Conservation (phyloP, 2,797 vertebrate genomes). For the Clamator glandarius region DNA sequence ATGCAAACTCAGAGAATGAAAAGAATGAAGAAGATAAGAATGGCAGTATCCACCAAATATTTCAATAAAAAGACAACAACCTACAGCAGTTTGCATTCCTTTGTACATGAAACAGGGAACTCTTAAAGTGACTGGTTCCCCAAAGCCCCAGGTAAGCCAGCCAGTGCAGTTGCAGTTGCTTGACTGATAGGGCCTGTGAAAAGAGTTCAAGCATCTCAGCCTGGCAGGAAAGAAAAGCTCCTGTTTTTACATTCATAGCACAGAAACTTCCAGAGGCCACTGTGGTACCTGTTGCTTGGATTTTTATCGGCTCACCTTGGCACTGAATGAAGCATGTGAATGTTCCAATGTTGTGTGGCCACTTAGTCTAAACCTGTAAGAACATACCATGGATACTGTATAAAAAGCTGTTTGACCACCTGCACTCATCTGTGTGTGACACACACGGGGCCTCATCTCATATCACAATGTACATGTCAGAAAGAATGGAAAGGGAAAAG, state of each 20-base stretch:
- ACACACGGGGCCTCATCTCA: neutral
- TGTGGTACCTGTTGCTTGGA: neutral
- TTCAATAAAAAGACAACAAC: neutral
- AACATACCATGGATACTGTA: neutral
- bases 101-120: neutral
- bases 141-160: neutral
- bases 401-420: neutral
- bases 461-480: fast-evolving
- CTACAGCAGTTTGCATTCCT: neutral
- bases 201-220: neutral
- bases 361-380: neutral
- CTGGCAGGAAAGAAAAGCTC: neutral
- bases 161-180: neutral
- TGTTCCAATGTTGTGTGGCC: neutral
- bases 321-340: neutral
- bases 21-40: neutral
- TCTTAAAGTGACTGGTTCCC: neutral
- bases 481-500: neutral
- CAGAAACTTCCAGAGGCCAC: neutral
- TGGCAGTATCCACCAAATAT: neutral
- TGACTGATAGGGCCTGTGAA: neutral
- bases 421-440: neutral
- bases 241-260: neutral
- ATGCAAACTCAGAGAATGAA: neutral
- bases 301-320: neutral